Base-by-base conservation (phyloP, 2,113 vertebrate genomes). In the Gopherus evgoodei region DNA sequence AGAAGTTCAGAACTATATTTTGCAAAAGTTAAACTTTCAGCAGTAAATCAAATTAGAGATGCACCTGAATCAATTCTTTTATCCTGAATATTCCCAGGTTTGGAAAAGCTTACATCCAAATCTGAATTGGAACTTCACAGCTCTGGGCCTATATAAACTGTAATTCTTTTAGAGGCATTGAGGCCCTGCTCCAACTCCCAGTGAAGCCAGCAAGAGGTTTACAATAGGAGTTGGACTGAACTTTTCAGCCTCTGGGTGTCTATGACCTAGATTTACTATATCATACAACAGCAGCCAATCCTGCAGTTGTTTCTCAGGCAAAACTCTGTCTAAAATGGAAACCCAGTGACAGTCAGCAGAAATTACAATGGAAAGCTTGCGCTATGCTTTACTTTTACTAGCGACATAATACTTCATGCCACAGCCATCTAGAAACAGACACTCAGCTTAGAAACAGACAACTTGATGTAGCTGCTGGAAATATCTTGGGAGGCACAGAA, bases 401-500 rank as follows among this genome's bases (percentile, higher is more conserved):
- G 29, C 59, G 53, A 54, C 25, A 54, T 62, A 86, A 8, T 10
- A 35, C 35, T n/a, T 29, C 75, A 44, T 16, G 24, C 88, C 9
- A 82, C 14, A 54, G 16, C 44, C 59, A 65, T 11, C 1, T 72
- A 16, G 79, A 85, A 79, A 56, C 19, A 84, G 54, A 22, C 84
- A 50, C 9, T 62, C 44, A 5, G 24, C 80, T 53, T 53, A n/a
- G n/a, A n/a, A 16, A 89, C 11, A 82, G 59, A 96, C 49, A 90
- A 84, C 69, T 86, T 62, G 75, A 38, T 62, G 22, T 75, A 89
- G 24, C 42, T 91, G 82, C 89, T 94, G 90, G 82, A 92, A 93
- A 87, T 29, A 75, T 4, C 79, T 76, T 86, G 83, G n/a, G 62
- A 94, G 95, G 79, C 83, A 78, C 22, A 50, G 31, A 81, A 88